phyloP scores from a whole-genome alignment of 1,140 invertebrate genomes.

The Agraylea sexmaculata region DNA sequence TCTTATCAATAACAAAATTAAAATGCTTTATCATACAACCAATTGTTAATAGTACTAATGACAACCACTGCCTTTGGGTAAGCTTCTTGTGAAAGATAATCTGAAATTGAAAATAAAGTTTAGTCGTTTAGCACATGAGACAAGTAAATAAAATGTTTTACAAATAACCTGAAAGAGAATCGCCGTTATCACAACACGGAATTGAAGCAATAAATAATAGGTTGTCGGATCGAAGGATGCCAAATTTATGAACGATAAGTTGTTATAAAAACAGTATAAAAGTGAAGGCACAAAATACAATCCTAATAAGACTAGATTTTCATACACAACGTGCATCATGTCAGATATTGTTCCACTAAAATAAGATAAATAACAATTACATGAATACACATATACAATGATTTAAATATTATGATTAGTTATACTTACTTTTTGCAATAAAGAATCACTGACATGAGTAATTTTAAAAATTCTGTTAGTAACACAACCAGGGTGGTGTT shows the following conservation, averaged over 20 bases:
- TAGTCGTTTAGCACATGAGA: neutral
- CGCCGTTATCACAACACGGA: conserved; percentile 85
- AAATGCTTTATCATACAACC: conserved; percentile 90
- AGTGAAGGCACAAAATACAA: conserved; percentile 84
- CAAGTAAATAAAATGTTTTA: conserved; percentile 1
- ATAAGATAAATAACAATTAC: conserved; percentile 22
- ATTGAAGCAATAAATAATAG: conserved; percentile 86
- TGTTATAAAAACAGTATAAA: conserved; percentile 92
- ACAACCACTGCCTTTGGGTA: conserved; percentile 78
- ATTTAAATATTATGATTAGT: conserved; percentile 16
- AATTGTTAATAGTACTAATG: conserved; percentile 69
- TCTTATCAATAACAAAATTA: conserved; percentile 41
- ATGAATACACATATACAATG: conserved; percentile 7
- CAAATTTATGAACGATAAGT: conserved; percentile 85
- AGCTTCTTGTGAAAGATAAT: conserved; percentile 78
- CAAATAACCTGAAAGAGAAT: conserved; percentile 74
- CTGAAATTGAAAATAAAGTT: conserved; percentile 41
- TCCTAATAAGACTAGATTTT: conserved; percentile 54
- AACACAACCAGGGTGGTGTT: conserved; percentile 81
- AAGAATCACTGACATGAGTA: conserved; percentile 56
- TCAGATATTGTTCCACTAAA: conserved; percentile 37
- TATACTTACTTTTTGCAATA: conserved; percentile 61
- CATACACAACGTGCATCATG: conserved; percentile 42
- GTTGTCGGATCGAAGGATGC: conserved; percentile 87
- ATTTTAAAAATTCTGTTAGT: conserved; percentile 77